Base-by-base conservation (phyloP, 1,140 invertebrate species). In the Aphaenogaster floridana region DNA sequence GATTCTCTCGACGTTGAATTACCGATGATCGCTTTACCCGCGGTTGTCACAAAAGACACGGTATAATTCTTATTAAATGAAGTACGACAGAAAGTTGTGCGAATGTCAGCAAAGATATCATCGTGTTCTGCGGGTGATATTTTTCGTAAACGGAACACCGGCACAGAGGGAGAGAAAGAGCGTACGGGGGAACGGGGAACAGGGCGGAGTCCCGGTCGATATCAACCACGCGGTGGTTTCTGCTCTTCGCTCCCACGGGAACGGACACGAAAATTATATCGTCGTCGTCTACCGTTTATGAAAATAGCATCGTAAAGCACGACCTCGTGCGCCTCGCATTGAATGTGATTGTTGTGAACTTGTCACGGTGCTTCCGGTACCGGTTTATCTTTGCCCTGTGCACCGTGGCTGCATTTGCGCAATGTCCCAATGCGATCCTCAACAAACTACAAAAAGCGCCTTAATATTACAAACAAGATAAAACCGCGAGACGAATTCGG, bases 191-290 rank as follows among this genome's bases (percentile, higher is more conserved):
- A 86, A 64, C 87, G 88, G 80, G 87, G 87, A 86, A 87, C 86
- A 92, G 91, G 88, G 89, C 87, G 85, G 89, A 88, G 90, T 89
- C 88, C 87, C 86, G 88, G 92, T 93, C 92, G 88, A 92, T 93
- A 93, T 92, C 88, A 86, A 91, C n/a, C 92, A 88, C 85, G 81
- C 85, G 85, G 69, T 69, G 69, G 52, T 74, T 54, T 84, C 80
- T 74, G 3, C 61, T 90, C 68, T 77, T 77, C 69, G 86, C 69
- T 91, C 89, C 79, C 81, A 48, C 50, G 89, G 89, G 88, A 90
- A 87, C 74, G 66, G 68, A 85, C 86, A 69, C 77, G 88, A 90
- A 88, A 90, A 90, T 92, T 92, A 92, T 92, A 90, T 91, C 88
- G 61, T 89, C 86, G 78, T 90, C 85, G 66, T 89, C 36, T 59